Evolutionary conservation across 2,888 invertebrate genomes (phyloP).

Genomic region (Trissolcus brochymenae): DNA sequence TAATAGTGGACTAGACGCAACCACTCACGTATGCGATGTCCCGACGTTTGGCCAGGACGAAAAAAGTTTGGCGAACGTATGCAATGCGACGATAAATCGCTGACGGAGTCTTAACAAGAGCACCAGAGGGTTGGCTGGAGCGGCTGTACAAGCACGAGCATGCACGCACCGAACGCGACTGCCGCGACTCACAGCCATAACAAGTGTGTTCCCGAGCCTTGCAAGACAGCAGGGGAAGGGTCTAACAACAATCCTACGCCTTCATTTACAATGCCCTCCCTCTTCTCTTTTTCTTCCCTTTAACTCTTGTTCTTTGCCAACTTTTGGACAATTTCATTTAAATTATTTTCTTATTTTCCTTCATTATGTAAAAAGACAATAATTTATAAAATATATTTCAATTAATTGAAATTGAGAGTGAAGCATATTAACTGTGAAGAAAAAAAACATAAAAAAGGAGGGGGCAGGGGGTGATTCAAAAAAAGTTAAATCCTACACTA

Average conservation of each 20-base stretch:
- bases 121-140: conserved; percentile 40
- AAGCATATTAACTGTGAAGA: too few relatives aligned
- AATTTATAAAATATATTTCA: too few relatives aligned
- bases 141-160: conserved; percentile 63
- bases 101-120: conserved; percentile 46
- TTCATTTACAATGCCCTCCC: too few relatives aligned
- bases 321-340: too few relatives aligned
- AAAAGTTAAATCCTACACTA: too few relatives aligned
- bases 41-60: conserved; percentile 31
- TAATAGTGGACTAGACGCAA: background rate
- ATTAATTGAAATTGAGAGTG: too few relatives aligned
- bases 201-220: conserved; percentile 29
- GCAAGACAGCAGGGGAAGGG: too few relatives aligned
- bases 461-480: background rate
- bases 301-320: background rate
- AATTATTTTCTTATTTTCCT: too few relatives aligned
- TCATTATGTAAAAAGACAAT: too few relatives aligned
- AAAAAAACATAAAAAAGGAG: too few relatives aligned
- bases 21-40: conserved; percentile 48
- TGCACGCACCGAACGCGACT: conserved; percentile 68
- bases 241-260: too few relatives aligned
- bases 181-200: conserved; percentile 70
- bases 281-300: background rate
- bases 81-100: conserved; percentile 37
- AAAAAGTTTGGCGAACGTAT: conserved; percentile 23